Percentiles rank a stretch among this genome's conserved stretches.
Conservation (phyloP, 2,797 vertebrate genomes). For the Balearica regulorum region DNA sequence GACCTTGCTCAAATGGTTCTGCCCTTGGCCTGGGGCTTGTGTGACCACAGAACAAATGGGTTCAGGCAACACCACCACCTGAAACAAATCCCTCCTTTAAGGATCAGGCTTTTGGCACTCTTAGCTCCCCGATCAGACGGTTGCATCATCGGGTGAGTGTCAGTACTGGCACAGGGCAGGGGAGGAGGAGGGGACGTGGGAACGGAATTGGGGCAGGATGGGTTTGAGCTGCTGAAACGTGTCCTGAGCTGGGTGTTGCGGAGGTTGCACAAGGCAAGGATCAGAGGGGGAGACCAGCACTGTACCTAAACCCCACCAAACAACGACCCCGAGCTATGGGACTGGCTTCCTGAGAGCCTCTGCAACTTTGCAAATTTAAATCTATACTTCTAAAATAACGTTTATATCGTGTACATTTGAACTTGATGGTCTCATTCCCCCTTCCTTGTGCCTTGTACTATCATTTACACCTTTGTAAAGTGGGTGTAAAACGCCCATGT, state of each 20-base stretch:
- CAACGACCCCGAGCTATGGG: accelerated
- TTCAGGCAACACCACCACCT: not conserved
- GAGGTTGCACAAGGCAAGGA: not conserved
- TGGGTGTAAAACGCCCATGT: not conserved
- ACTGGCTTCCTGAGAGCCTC: accelerated
- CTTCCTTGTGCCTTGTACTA: not conserved
- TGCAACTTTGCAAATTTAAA: not conserved
- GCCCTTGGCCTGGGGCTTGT: not conserved
- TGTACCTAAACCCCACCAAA: not conserved
- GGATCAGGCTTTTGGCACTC: not conserved
- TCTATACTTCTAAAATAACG: accelerated
- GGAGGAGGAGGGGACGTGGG: not conserved
- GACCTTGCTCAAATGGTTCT: accelerated
- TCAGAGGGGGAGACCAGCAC: not conserved
- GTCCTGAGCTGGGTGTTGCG: not conserved
- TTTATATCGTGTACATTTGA: not conserved
- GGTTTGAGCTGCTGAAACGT: not conserved
- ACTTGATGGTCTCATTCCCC: not conserved
- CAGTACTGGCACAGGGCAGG: not conserved
- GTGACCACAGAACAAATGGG: accelerated
- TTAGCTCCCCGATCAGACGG: accelerated
- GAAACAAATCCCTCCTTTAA: accelerated
- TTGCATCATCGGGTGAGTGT: not conserved
- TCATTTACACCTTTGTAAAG: not conserved
- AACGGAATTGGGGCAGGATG: accelerated